These are phyloP conservation scores for Miltochrista miniata DNA, from an alignment of 2,888 invertebrate species.

Conservation along the genomic window DNA sequence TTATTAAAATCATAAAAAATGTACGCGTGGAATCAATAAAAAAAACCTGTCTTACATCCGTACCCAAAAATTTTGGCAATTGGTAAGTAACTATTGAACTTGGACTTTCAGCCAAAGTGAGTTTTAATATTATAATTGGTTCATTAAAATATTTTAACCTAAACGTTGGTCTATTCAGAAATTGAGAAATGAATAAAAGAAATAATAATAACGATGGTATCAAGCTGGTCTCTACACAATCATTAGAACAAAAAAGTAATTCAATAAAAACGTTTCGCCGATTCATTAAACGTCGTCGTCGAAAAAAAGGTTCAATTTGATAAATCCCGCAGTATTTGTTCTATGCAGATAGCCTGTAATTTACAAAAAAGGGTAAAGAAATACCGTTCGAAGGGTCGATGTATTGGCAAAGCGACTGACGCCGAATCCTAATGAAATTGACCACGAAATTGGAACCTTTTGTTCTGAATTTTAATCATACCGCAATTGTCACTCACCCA, in stretches of 20 bases:
- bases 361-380: constrained; percentile 25
- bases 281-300: constrained; percentile 24
- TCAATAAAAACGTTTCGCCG: constrained; percentile 26
- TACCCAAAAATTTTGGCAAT: too few species aligned
- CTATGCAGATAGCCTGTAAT: constrained; percentile 32
- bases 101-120: too few species aligned
- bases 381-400: constrained; percentile 21
- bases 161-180: too few species aligned
- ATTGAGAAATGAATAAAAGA: too few species aligned
- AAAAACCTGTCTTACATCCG: too few species aligned
- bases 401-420: constrained; percentile 27
- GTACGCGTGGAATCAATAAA: too few species aligned
- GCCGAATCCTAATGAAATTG: constrained; percentile 35
- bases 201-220: too few species aligned
- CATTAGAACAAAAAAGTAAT: constrained; percentile 23
- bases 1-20: too few species aligned
- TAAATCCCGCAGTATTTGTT: constrained; percentile 15
- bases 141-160: too few species aligned
- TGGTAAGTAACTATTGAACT: too few species aligned
- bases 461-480: constrained; percentile 43
- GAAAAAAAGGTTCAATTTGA: constrained; percentile 16
- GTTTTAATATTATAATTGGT: too few species aligned
- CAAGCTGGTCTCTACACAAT: constrained; percentile 5
- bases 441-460: constrained; percentile 38
- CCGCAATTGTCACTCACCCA: constrained; percentile 20